A percentile compares a stretch with the other conserved stretches of the same genome.
Conservation (phyloP, 2,113 vertebrate species). For the Onychorhynchus coronatus region DNA sequence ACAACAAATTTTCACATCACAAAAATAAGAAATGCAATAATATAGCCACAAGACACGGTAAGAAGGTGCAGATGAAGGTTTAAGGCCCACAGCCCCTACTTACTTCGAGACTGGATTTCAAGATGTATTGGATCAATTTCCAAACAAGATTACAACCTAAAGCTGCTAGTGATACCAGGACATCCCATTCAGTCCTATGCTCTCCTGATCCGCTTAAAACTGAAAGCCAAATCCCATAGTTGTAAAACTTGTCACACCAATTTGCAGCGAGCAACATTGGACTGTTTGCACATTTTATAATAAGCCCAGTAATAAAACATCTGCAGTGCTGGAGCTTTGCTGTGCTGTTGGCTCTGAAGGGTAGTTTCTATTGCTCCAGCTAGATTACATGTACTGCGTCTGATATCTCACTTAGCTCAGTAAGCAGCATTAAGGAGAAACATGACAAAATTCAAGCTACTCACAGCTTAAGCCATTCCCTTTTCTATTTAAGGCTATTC, state of each 20-base stretch:
- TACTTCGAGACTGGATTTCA: neutral
- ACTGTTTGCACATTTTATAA: neutral
- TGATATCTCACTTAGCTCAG: neutral
- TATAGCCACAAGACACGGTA: neutral
- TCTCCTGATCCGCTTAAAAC: neutral
- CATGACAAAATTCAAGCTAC: neutral
- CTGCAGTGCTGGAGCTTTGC: neutral
- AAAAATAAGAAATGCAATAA: neutral
- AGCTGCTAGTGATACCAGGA: neutral
- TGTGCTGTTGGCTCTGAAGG: neutral
- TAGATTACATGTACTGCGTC: accelerated
- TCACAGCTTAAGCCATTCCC: neutral
- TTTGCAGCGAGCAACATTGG: neutral
- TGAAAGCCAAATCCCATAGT: neutral
- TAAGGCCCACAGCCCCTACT: neutral
- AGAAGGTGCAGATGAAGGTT: neutral
- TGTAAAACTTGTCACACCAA: neutral
- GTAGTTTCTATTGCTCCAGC: neutral
- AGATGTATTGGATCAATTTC: neutral
- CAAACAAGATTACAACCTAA: conserved; percentile 16
- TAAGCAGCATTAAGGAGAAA: neutral
- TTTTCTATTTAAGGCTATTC: neutral
- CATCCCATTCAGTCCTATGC: neutral
- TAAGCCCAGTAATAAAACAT: neutral
- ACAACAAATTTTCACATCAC: neutral